Evolutionary conservation across 2,113 vertebrate genomes (phyloP), one percentile per base, ranked within the genome.

Genomic region (Saccopteryx leptura): DNA sequence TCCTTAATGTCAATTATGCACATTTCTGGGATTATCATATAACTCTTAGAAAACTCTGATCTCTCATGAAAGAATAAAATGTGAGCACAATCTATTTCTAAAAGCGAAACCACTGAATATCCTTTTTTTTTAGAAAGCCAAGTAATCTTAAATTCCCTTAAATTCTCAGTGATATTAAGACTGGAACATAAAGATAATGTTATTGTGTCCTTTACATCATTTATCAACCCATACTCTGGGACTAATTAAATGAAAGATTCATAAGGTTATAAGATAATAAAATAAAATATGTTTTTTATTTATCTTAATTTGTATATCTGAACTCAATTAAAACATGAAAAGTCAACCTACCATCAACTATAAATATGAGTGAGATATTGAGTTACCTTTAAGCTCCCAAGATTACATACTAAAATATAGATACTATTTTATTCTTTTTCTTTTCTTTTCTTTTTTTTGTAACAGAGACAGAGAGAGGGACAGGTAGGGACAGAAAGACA

Each of bases 61-160:
- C 84, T 48, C 61, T 68, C 74, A 61, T 97, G 75, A 94, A 97
- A 97, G 92, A 94, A 66, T 94, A 78, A 65, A 68, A 1, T 91
- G 33, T 66, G 86, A 95, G 10, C 26, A 76, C 5, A 93, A 81
- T 63, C 69, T 94, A 95, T 65, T 93, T 96, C 2, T 48, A 96
- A 95, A 58, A 92, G 79, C 6, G 93, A 89, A 89, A 81, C 21
- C 50, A 95, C 33, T 50, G 2, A 94, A 93, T 31, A 19, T 61
- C 13, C 84, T 90, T 90, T 93, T 39, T 91, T 83, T 95, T 74
- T 15, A 96, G 33, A 95, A 93, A 46, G 14, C 23, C 8, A 95
- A 88, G 95, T 96, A 54, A 26, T 14, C 91, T 97, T 92, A 94
- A 74, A 83, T 92, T 96, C 31, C 39, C 14, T 96, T 91, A 94